phyloP scores from a whole-genome alignment of 1,140 invertebrate genomes.

The Calycopis cecrops region DNA sequence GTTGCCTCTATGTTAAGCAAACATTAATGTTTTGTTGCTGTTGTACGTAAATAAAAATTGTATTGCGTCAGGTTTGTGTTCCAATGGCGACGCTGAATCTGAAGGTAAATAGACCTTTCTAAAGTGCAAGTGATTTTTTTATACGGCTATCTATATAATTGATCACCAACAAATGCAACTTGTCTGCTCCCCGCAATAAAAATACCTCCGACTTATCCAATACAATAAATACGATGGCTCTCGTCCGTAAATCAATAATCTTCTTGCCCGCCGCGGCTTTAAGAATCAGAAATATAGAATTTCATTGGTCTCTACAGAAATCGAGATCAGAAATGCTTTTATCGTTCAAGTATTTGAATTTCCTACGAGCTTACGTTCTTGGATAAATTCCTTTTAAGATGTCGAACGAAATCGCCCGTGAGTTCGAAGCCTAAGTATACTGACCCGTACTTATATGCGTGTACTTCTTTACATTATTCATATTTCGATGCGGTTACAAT shows the following conservation, averaged over 20 bases:
- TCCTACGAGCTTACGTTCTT: constrained; percentile 50
- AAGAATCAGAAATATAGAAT: constrained; percentile 47
- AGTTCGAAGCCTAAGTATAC: constrained; percentile 42
- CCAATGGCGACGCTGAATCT: no score
- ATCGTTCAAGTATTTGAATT: constrained; percentile 59
- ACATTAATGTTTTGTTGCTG: no score
- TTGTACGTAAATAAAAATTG: no score
- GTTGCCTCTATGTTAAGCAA: no score
- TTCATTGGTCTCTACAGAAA: constrained; percentile 45
- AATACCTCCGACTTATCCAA: no score
- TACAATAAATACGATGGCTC: background rate
- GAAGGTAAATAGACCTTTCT: no score
- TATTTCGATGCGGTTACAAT: constrained; percentile 5
- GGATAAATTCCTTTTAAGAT: constrained; percentile 54
- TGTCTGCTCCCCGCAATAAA: no score
- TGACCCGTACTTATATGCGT: constrained; percentile 40
- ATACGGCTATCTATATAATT: no score
- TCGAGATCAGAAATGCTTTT: constrained; percentile 60
- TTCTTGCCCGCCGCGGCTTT: constrained; percentile 15
- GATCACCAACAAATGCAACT: no score
- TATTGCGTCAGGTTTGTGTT: no score
- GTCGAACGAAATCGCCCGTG: constrained; percentile 42
- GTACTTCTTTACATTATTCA: constrained; percentile 35
- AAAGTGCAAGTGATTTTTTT: no score
- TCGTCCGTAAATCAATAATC: constrained; percentile 36